phyloP scores from a whole-genome alignment of 2,113 vertebrate genomes.

The Phycodurus eques region DNA sequence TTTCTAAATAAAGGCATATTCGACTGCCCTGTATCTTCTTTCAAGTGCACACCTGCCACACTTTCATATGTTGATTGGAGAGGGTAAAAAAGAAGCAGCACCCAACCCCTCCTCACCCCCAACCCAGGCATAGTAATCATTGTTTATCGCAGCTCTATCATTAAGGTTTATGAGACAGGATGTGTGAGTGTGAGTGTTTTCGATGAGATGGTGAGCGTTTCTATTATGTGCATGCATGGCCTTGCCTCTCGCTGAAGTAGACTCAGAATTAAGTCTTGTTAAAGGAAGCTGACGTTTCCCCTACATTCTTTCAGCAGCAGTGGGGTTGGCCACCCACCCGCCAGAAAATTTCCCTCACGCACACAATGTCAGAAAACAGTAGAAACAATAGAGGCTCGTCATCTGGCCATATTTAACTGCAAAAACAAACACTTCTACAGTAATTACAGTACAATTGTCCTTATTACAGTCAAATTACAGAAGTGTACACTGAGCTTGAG shows the following conservation, averaged over 20 bases:
- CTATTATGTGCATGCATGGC: conserved; percentile 55
- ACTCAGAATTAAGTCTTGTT: conserved; percentile 39
- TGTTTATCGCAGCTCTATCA: conserved; percentile 63
- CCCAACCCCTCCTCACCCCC: conserved; percentile 7
- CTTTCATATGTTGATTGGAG: conserved; percentile 36
- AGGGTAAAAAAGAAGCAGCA: conserved; percentile 24
- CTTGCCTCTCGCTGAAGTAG: conserved; percentile 53
- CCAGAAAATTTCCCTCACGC: conserved; percentile 50
- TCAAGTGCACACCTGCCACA: conserved; percentile 49
- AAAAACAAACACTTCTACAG: conserved; percentile 61
- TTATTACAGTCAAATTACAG: conserved; percentile 35
- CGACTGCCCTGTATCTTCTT: conserved; percentile 16
- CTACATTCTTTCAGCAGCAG: conserved; percentile 48
- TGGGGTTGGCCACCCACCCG: conserved; percentile 57
- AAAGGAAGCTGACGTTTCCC: conserved; percentile 61
- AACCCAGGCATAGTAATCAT: conserved; percentile 57
- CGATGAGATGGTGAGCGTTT: conserved; percentile 45
- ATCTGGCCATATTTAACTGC: conserved; percentile 55
- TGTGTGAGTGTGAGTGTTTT: conserved; percentile 48
- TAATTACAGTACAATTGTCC: conserved; percentile 58
- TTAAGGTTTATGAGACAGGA: conserved; percentile 73
- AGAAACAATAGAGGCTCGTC: conserved; percentile 63
- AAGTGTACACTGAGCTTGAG: conserved; percentile 36
- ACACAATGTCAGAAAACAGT: conserved; percentile 38
- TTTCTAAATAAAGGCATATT: conserved; percentile 29